These are phyloP conservation scores for Cataglyphis rosenhaueri DNA, from an alignment of 2,888 invertebrate species.

Conservation along the genomic window DNA sequence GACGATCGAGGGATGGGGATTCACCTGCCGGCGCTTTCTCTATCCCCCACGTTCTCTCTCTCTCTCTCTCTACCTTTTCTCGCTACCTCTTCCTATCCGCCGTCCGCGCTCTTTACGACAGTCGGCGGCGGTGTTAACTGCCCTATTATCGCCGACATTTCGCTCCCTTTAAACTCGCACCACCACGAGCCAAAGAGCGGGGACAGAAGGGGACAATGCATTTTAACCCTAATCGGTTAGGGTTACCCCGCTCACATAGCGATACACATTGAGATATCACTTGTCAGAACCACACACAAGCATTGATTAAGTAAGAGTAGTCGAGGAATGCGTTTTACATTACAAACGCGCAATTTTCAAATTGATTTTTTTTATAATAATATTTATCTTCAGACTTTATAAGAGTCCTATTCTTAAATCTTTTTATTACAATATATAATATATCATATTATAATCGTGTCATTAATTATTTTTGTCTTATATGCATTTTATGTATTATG, in stretches of 20 bases:
- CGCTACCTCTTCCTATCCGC: slow-evolving; percentile 54
- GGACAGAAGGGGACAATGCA: slow-evolving; percentile 1
- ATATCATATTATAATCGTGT: not conserved
- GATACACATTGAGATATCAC: not conserved
- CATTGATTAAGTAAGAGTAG: not conserved
- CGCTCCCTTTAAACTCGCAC: slow-evolving; percentile 66
- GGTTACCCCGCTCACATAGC: not conserved
- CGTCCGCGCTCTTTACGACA: slow-evolving; percentile 54
- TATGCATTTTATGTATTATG: not conserved
- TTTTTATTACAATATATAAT: not conserved
- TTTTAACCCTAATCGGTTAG: slow-evolving; percentile 16
- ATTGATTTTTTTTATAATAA: not conserved
- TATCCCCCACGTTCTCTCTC: slow-evolving; percentile 31
- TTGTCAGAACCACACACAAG: not conserved
- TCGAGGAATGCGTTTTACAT: not conserved
- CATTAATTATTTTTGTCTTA: not conserved
- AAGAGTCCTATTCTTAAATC: not conserved
- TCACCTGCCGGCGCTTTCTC: slow-evolving; percentile 70
- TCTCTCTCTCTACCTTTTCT: slow-evolving; percentile 36
- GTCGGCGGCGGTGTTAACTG: slow-evolving; percentile 68
- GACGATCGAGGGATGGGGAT: slow-evolving; percentile 80
- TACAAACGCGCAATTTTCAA: not conserved
- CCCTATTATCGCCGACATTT: slow-evolving; percentile 69
- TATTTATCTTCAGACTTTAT: not conserved
- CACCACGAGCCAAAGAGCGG: not conserved